phyloP scores from a whole-genome alignment of 2,888 invertebrate genomes.

The Cyaniris semiargus region DNA sequence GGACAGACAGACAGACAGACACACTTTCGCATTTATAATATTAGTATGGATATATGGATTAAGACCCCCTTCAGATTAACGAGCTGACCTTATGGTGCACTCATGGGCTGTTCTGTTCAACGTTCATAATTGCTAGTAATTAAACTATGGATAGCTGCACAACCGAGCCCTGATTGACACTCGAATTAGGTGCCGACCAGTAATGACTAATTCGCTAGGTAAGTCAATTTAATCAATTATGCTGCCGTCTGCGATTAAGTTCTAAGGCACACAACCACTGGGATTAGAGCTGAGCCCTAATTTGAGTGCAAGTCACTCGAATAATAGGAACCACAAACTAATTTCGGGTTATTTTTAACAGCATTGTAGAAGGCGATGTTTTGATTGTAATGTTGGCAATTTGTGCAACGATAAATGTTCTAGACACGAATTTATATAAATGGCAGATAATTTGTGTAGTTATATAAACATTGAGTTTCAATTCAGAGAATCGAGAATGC shows the following conservation, averaged over 20 bases:
- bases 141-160: slow-evolving; percentile 30
- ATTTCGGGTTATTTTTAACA: not conserved
- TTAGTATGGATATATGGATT: no score
- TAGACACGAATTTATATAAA: not conserved
- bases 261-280: not conserved
- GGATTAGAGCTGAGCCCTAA: not conserved
- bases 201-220: slow-evolving; percentile 50
- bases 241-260: slow-evolving; percentile 39
- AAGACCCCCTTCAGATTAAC: not conserved
- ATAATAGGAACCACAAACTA: not conserved
- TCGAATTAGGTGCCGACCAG: slow-evolving; percentile 52
- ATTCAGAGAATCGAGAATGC: no score
- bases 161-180: slow-evolving; percentile 40
- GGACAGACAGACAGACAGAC: no score
- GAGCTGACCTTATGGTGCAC: not conserved
- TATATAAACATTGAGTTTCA: no score
- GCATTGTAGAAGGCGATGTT: not conserved
- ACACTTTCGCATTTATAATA: no score
- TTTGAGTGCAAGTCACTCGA: not conserved
- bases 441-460: no score
- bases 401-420: not conserved
- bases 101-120: not conserved
- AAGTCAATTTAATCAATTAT: slow-evolving; percentile 57
- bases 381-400: not conserved
- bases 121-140: not conserved